A percentile compares a stretch with the other conserved stretches of the same genome.
These are phyloP conservation scores for Bombus waltoni DNA, from an alignment of 1,140 invertebrate species.

Conservation along the genomic window DNA sequence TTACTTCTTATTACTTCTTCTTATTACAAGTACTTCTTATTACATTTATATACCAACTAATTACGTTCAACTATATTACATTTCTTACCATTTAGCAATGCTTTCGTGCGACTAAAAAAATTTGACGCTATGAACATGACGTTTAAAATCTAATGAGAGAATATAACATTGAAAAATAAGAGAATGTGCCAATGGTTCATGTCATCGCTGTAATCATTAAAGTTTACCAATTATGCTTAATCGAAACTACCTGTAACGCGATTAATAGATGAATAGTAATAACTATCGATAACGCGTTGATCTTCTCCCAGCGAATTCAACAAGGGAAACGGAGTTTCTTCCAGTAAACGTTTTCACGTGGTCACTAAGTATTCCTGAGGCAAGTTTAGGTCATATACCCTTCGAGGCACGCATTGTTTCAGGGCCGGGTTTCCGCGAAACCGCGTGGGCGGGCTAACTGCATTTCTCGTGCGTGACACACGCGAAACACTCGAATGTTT, in stretches of 20 bases:
- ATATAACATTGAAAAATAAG: too few relatives aligned
- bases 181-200: too few relatives aligned
- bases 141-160: too few relatives aligned
- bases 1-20: too few relatives aligned
- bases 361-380: not conserved
- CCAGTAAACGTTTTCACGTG: not conserved
- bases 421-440: constrained; percentile 65
- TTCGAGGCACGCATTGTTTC: constrained; percentile 53
- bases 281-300: not conserved
- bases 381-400: constrained; percentile 26
- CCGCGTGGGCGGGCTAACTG: constrained; percentile 72
- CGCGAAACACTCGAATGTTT: constrained; percentile 34
- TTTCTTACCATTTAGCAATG: too few relatives aligned
- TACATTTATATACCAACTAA: too few relatives aligned
- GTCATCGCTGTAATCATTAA: not conserved
- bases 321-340: not conserved
- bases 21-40: too few relatives aligned
- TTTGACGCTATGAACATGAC: too few relatives aligned
- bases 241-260: not conserved
- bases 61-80: too few relatives aligned
- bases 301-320: not conserved
- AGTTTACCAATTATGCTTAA: not conserved
- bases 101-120: too few relatives aligned
- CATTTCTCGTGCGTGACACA: constrained; percentile 74
- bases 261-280: not conserved